These are phyloP conservation scores for Eupristina koningsbergeri DNA, from an alignment of 1,140 invertebrate genomes.

Conservation along the genomic window DNA sequence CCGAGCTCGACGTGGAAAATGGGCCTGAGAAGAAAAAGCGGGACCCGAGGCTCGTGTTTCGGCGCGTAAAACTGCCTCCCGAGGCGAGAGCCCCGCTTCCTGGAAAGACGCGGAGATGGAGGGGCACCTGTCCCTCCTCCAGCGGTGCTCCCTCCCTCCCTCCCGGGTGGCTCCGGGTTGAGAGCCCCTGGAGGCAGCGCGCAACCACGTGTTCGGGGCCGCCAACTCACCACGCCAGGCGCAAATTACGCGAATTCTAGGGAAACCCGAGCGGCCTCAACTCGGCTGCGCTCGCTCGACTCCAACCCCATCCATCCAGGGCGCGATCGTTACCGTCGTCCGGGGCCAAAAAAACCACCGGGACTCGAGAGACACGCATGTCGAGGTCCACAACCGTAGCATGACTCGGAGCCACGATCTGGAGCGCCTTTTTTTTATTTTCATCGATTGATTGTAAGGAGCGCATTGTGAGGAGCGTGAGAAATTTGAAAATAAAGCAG, in stretches of 20 bases:
- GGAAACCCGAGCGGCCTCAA: not conserved
- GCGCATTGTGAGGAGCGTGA: not conserved
- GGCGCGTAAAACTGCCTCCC: not conserved
- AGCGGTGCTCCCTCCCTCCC: slow-evolving; percentile 61
- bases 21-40: not conserved
- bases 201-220: slow-evolving; percentile 38
- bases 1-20: not conserved
- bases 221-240: not conserved
- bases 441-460: too few species aligned
- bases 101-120: slow-evolving; percentile 69
- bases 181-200: not conserved
- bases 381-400: not conserved
- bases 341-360: too few species aligned
- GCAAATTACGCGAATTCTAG: not conserved
- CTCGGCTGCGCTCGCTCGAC: too few species aligned
- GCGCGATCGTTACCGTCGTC: too few species aligned
- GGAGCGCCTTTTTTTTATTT: too few species aligned
- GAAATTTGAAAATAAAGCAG: too few species aligned
- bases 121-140: slow-evolving; percentile 69
- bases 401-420: too few species aligned
- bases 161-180: not conserved
- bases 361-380: too few species aligned
- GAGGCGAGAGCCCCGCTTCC: slow-evolving; percentile 62
- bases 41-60: not conserved
- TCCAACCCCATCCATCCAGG: too few species aligned